Evolutionary conservation across 2,113 vertebrate genomes (phyloP).

Genomic region (Tachysurus fulvidraco): DNA sequence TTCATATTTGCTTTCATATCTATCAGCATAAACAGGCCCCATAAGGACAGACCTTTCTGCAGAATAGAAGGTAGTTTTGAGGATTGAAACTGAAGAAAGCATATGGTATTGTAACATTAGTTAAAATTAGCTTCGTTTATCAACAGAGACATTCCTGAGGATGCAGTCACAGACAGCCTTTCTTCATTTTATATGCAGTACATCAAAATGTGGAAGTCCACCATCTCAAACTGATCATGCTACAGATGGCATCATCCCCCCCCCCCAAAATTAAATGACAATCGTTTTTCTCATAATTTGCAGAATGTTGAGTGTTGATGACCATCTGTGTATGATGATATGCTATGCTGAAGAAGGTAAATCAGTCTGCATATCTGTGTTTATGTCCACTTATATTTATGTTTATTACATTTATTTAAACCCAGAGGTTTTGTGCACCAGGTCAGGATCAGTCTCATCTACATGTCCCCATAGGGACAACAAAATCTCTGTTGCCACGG

Average conservation of each 20-base stretch:
- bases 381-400: constrained; percentile 45
- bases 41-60: constrained; percentile 16
- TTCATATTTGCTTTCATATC: background rate
- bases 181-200: constrained; percentile 25
- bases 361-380: constrained; percentile 33
- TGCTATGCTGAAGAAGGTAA: constrained; percentile 52
- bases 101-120: constrained; percentile 44
- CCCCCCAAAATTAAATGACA: constrained; percentile 30
- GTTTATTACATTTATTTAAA: constrained; percentile 59
- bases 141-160: constrained; percentile 38
- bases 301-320: constrained; percentile 50
- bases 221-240: constrained; percentile 22
- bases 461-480: constrained; percentile 67
- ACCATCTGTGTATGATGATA: constrained; percentile 49
- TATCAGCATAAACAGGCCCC: background rate
- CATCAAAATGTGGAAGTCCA: constrained; percentile 41
- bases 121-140: constrained; percentile 47
- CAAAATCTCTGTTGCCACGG: constrained; percentile 67
- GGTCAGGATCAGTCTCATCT: constrained; percentile 65
- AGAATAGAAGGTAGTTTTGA: constrained; percentile 16
- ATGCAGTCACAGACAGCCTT: constrained; percentile 33
- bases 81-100: constrained; percentile 29
- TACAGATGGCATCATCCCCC: constrained; percentile 43
- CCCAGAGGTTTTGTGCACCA: constrained; percentile 62
- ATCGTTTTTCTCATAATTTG: constrained; percentile 48